Evolutionary conservation across 2,888 invertebrate species (phyloP).

Genomic region (Mesorhabditis spiculigera): DNA sequence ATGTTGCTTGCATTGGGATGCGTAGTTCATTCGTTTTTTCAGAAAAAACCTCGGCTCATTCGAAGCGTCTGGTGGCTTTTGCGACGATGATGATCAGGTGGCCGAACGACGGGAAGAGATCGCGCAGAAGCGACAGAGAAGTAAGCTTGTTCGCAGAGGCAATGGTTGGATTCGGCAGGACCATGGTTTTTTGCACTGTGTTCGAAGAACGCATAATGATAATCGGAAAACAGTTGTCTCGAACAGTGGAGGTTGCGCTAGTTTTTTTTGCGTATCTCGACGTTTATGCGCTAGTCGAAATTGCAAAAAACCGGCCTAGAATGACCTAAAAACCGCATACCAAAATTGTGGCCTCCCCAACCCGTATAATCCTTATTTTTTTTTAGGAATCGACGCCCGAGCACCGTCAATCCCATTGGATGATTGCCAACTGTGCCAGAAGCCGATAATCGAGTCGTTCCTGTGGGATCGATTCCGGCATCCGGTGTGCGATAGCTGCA

Average conservation of each 20-base stretch:
- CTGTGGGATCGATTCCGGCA: slow-evolving; percentile 49
- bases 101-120: slow-evolving; percentile 45
- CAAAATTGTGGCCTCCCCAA: too few species aligned
- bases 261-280: too few species aligned
- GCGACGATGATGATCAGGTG: slow-evolving; percentile 46
- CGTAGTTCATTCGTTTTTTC: slow-evolving; percentile 9
- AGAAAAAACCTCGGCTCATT: slow-evolving; percentile 48
- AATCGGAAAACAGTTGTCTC: too few species aligned
- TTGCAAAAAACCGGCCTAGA: too few species aligned
- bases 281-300: too few species aligned
- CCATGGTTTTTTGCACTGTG: too few species aligned
- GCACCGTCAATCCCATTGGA: slow-evolving; percentile 32
- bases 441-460: slow-evolving; percentile 44
- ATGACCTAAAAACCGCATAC: too few species aligned
- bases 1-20: neutral
- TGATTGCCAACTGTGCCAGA: slow-evolving; percentile 45
- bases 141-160: slow-evolving; percentile 20
- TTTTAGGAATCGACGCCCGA: slow-evolving; percentile 17
- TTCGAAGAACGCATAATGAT: too few species aligned
- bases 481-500: slow-evolving; percentile 51
- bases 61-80: slow-evolving; percentile 47
- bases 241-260: too few species aligned
- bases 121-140: slow-evolving; percentile 40
- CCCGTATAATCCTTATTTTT: neutral
- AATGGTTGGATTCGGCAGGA: too few species aligned